Base-by-base conservation (phyloP, 2,797 vertebrate genomes). In the Valencia hispanica region DNA sequence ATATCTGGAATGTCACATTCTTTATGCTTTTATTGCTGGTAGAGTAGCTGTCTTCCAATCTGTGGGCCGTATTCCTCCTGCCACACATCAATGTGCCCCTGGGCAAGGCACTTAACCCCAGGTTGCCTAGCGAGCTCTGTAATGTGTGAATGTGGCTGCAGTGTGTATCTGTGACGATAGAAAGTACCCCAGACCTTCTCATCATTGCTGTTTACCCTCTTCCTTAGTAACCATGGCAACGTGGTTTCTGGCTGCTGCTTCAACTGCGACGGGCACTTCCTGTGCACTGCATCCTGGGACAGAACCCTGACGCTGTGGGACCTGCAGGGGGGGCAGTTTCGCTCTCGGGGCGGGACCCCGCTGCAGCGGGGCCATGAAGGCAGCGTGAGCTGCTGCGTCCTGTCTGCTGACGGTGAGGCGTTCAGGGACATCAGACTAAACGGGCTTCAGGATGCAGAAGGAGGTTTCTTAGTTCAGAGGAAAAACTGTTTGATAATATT, bases 251-350 rank as follows among this genome's bases (percentile, higher is more conserved):
- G 94, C 79, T 96, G 96, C 89, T 94, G 94, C 78, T 97, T 96
- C 83, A 96, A 93, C 76, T 65, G 65, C 72, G 93, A 92, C 1
- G 94, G 95, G 0, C 94, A 75, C 76, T 93, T 93, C 74, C 86
- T 96, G 78, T 97, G 95, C 88, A 96, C 94, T 5, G 93, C 95
- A 53, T 95, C 95, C 0, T 96, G 96, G 95, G 96, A 97, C 66
- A 96, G 93, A 79, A 93, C 73, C 1, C 84, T 96, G 70, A 96
- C 95, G 88, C 91, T 96, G 81, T 96, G 96, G 96, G 95, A 96
- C 36, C 70, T 96, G 55, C 90, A 95, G 43, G 82, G 91, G 0
- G 95, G 94, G 32, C 86, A 90, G 0, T 95, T 95, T 66, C 87
- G 82, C 6, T 91, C 87, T 66, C 77, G 1, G 0, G 94, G 95